Base-by-base conservation (phyloP, 2,888 invertebrate species). In the Alitta virens region DNA sequence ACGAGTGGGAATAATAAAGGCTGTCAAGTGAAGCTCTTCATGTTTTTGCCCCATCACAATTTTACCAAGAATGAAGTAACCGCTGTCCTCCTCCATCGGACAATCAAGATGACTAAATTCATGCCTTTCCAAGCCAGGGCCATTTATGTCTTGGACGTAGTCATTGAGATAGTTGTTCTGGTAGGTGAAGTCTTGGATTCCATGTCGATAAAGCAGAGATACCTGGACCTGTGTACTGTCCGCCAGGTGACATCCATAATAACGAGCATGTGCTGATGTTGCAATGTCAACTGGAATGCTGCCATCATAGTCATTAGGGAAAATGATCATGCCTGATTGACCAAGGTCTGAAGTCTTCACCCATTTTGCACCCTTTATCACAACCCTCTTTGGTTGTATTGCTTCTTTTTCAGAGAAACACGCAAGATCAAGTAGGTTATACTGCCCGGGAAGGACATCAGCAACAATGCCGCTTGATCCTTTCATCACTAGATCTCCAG, bases 1-100 rank as follows among this genome's bases (percentile, higher is more conserved):
- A 24, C 56, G 55, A 25, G 58, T 56, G 2, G 65, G 65, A 18
- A 65, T 53, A 21, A 50, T 50, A 40, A 65, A 65, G 49, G 56
- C 62, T 12, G 65, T 62, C 18, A 65, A 52, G 46, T 65, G 55
- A 40, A 65, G 33, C 52, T 66, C 64, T 3, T 62, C 61, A 9
- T 53, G 33, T 33, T 33, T 33, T 5, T 5, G 33, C 12, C 33
- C 33, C 12, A 7, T 5, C 12, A 33, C 33, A 33, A 59, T 33
- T 23, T 59, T 59, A 3, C 33, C 59, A 7, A 59, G 49, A 21
- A 59, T 40, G 18, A 59, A 59, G 33, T 46, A 38, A 14, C 59
- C 59, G 9, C 27, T 27, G 42, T 59, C 52, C n/a, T 51, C 40
- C n/a, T 59, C 38, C 43, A 59, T 23, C 2, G 59, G 59, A 52